Evolutionary conservation across 2,797 vertebrate genomes (phyloP).

Genomic region (Nyctalus aviator): DNA sequence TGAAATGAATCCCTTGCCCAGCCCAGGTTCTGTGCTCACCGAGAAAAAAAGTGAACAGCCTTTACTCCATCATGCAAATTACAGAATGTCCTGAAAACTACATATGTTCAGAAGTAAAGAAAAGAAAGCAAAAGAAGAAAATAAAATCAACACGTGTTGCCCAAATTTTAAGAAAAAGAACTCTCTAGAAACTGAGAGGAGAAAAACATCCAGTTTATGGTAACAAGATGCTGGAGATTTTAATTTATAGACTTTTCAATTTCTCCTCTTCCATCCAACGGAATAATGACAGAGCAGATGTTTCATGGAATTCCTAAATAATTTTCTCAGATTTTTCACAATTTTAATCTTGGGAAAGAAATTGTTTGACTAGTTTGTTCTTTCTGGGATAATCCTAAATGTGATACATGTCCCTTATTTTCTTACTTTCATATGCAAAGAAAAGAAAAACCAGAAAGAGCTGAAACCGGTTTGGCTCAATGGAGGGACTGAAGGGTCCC

Average conservation of each 20-base stretch:
- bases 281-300: not conserved
- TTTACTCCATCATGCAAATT: not conserved
- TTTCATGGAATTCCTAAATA: not conserved
- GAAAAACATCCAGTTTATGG: not conserved
- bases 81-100: not conserved
- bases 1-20: not conserved
- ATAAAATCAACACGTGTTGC: not conserved
- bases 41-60: not conserved
- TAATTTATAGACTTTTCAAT: not conserved
- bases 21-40: not conserved
- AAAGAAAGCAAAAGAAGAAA: slow-evolving; percentile 15
- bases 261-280: not conserved
- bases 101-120: not conserved
- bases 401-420: not conserved
- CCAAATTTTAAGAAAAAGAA: not conserved
- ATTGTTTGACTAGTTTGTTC: not conserved
- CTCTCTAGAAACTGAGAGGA: not conserved
- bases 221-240: not conserved
- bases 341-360: slow-evolving; percentile 36
- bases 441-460: too few relatives aligned
- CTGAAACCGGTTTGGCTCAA: too few relatives aligned
- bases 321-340: not conserved
- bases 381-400: not conserved
- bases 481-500: too few relatives aligned
- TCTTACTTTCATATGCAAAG: not conserved